Percentiles rank a stretch among this genome's conserved stretches.
These are phyloP conservation scores for Anadara kagoshimensis DNA, from an alignment of 1,140 invertebrate species.

Conservation along the genomic window DNA sequence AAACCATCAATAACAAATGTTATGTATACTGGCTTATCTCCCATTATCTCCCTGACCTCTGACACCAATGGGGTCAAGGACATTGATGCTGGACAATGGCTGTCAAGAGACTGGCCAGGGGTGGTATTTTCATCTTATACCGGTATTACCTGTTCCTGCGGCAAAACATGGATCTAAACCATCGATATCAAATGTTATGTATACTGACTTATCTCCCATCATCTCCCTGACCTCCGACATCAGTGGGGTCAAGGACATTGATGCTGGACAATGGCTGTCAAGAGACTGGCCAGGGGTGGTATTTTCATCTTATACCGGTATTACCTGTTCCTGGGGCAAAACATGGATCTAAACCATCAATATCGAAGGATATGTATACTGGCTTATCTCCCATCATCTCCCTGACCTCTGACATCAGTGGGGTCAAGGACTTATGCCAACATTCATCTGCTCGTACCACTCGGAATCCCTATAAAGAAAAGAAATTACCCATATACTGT, in stretches of 20 bases:
- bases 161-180: constrained; percentile 89
- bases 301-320: too few species aligned
- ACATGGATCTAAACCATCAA: constrained; percentile 89
- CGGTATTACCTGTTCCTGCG: too few species aligned
- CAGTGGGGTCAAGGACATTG: constrained; percentile 59
- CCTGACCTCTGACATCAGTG: constrained; percentile 65
- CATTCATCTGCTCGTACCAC: constrained; percentile 57
- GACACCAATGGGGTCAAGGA: constrained; percentile 64
- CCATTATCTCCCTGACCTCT: constrained; percentile 63
- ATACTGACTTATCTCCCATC: constrained; percentile 81
- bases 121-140: too few species aligned
- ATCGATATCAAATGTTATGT: constrained; percentile 95
- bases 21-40: constrained; percentile 85
- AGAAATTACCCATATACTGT: neutral
- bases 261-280: too few species aligned
- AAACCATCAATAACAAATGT: constrained; percentile 94
- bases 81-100: too few species aligned
- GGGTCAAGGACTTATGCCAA: constrained; percentile 64
- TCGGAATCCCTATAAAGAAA: constrained; percentile 60
- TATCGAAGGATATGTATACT: constrained; percentile 93
- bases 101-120: too few species aligned
- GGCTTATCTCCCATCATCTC: constrained; percentile 77
- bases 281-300: too few species aligned
- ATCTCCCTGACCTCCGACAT: constrained; percentile 65
- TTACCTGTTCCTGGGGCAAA: constrained; percentile 91